Percentiles rank a stretch among this genome's conserved stretches.
phyloP scores from a whole-genome alignment of 1,140 invertebrate species.

The Ceratina calcarata region DNA sequence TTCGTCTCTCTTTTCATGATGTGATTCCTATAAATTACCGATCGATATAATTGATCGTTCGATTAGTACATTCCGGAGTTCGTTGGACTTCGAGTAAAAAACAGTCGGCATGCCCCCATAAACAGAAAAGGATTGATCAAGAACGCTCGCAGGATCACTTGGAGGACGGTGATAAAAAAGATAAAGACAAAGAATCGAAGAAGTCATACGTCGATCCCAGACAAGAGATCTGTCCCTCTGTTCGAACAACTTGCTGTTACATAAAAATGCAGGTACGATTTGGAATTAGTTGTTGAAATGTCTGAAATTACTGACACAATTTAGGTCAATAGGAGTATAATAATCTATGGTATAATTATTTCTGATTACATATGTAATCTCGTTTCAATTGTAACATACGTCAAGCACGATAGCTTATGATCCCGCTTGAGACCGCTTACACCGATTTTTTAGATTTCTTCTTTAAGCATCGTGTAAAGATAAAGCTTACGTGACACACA shows the following conservation, averaged over 20 bases:
- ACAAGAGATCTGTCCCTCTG: slow-evolving; percentile 28
- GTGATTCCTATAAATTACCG: background rate
- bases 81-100: slow-evolving; percentile 1
- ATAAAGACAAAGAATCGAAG: background rate
- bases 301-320: background rate
- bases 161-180: background rate
- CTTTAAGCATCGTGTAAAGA: too few species aligned
- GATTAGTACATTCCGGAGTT: slow-evolving; percentile 20
- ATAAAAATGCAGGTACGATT: slow-evolving; percentile 68
- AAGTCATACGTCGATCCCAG: slow-evolving; percentile 2
- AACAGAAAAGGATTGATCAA: slow-evolving; percentile 23
- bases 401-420: too few species aligned
- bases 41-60: slow-evolving; percentile 17
- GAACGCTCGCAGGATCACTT: background rate
- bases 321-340: too few species aligned
- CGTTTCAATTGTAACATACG: too few species aligned
- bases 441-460: too few species aligned
- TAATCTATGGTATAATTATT: too few species aligned
- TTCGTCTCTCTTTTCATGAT: background rate
- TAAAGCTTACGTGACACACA: too few species aligned
- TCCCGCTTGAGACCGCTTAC: too few species aligned
- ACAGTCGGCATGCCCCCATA: slow-evolving; percentile 43
- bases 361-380: too few species aligned
- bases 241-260: slow-evolving; percentile 41
- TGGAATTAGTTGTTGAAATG: too few species aligned